These are phyloP conservation scores for Araneus ventricosus DNA, from an alignment of 1,140 invertebrate species.

Conservation along the genomic window DNA sequence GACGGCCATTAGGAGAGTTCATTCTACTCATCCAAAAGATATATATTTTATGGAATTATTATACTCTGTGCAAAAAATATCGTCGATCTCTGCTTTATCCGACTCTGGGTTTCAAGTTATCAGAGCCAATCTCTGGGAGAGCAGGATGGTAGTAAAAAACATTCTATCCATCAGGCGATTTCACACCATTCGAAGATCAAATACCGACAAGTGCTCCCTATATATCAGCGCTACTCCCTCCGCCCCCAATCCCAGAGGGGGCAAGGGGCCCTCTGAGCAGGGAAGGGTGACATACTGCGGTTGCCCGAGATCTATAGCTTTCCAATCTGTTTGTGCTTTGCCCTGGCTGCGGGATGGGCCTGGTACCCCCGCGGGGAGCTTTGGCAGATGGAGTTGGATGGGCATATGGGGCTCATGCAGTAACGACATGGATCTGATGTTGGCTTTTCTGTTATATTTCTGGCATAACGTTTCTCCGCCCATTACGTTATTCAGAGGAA, in stretches of 20 bases:
- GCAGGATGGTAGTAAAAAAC: not conserved
- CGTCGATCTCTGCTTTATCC: too few species aligned
- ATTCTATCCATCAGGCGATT: not conserved
- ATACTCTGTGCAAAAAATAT: too few species aligned
- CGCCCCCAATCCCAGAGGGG: not conserved
- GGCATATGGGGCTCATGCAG: constrained; percentile 50
- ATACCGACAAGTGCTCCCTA: constrained; percentile 22
- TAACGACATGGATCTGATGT: constrained; percentile 44
- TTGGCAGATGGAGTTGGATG: constrained; percentile 45
- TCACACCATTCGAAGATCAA: constrained; percentile 6
- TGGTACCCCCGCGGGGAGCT: not conserved
- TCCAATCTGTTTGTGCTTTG: constrained; percentile 66
- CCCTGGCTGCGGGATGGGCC: not conserved
- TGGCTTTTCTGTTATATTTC: not conserved
- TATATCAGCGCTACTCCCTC: not conserved
- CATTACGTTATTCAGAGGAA: not conserved
- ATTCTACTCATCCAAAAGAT: too few species aligned
- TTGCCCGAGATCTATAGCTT: constrained; percentile 54
- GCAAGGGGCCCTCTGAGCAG: not conserved
- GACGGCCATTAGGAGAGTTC: too few species aligned
- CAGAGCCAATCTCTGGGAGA: not conserved
- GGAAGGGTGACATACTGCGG: constrained; percentile 33
- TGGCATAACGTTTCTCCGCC: not conserved
- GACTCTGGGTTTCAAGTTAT: not conserved
- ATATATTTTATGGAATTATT: too few species aligned